phyloP scores from a whole-genome alignment of 1,140 invertebrate genomes.

The Antheraea mylitta region DNA sequence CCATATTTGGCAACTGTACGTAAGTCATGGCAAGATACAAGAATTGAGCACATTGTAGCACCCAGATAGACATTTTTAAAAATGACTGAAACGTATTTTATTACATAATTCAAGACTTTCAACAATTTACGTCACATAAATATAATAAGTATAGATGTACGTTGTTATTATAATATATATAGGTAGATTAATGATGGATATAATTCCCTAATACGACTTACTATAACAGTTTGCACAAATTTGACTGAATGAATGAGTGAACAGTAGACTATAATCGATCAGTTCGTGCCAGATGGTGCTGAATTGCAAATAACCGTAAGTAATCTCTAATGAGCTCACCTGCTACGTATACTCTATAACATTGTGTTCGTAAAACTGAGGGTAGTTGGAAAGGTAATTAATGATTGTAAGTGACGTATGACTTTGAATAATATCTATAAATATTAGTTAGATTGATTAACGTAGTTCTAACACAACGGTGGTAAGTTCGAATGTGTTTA shows the following conservation, averaged over 20 bases:
- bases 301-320: constrained; percentile 48
- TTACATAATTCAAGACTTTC: no score
- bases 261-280: constrained; percentile 41
- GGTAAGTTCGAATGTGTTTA: neutral
- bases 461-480: neutral
- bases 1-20: no score
- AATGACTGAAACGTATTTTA: no score
- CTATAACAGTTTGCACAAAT: constrained; percentile 20
- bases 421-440: neutral
- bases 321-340: constrained; percentile 58
- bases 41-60: no score
- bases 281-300: constrained; percentile 53
- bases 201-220: neutral
- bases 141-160: no score
- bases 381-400: constrained; percentile 6
- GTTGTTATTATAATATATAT: no score
- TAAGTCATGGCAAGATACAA: no score
- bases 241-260: constrained; percentile 32
- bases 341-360: constrained; percentile 28
- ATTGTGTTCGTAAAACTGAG: neutral
- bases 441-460: neutral
- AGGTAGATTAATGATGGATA: neutral
- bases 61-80: no score
- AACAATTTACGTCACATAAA: no score
- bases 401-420: neutral